Base-by-base conservation (phyloP, 2,113 vertebrate genomes). In the Gallinago paraguaiae region DNA sequence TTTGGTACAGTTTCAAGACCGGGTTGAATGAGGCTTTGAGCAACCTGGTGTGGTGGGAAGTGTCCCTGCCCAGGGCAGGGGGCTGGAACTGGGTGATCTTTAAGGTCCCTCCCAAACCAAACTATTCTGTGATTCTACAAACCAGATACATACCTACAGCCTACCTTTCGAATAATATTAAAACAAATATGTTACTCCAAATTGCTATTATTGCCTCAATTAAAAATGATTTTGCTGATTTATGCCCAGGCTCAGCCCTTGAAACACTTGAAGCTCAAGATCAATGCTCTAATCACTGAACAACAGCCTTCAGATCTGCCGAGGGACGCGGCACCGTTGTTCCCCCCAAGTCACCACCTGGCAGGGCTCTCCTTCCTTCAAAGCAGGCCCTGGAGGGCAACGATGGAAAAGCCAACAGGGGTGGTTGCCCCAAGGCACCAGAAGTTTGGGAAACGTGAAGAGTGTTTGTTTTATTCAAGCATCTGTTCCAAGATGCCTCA, bases 381-480 rank as follows among this genome's bases (percentile, higher is more conserved):
- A 96, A 97, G 93, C 18, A 9, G 6, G 15, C 80, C 93, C 68
- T n/a, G 12, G 71, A 83, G 72, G 69, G 68, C 41, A 71, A 70
- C 11, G 39, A 81, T 8, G 41, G 59, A 68, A 75, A 80, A 97
- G 81, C 53, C 95, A 96, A 94, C 18, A 64, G 61, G 80, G 80
- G 59, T 67, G 85, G 72, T 96, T 90, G 87, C 96, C 80, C 82
- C 81, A 60, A 61, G 83, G 95, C 92, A 64, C 35, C 48, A 25
- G 59, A 60, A 35, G 69, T 93, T 93, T 92, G 88, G 86, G 86
- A 91, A 93, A 96, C 72, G 28, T 31, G 13, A 87, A 60, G n/a
- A n/a, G 56, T 51, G 41, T 63, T 74, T 78, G 24, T 93, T 97
- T 95, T 93, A 93, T 97, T 92, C 93, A 96, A 70, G 68, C 65